phyloP scores from a whole-genome alignment of 2,888 invertebrate genomes.

The Drosophila barbarae region DNA sequence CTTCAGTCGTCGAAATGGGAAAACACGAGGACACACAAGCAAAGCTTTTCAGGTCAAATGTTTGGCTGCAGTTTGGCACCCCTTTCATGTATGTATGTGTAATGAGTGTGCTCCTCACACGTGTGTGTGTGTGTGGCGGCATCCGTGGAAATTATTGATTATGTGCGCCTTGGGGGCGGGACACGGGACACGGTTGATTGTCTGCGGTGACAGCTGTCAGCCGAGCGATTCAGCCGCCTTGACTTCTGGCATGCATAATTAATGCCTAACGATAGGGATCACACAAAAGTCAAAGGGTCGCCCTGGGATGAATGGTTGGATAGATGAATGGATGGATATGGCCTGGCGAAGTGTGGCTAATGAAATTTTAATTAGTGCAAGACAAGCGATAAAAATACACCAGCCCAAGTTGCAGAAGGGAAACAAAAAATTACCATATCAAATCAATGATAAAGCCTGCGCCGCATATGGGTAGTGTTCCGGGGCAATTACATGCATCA shows the following conservation, averaged over 20 bases:
- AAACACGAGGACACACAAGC: constrained; percentile 7
- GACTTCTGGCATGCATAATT: constrained; percentile 53
- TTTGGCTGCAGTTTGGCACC: constrained; percentile 20
- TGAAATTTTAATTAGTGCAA: constrained; percentile 72
- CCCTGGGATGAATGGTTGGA: constrained; percentile 5
- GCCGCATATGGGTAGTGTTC: constrained; percentile 35
- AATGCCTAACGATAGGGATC: constrained; percentile 36
- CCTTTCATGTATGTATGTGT: neutral
- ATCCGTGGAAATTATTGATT: constrained; percentile 54
- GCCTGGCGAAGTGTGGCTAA: constrained; percentile 53
- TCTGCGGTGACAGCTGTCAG: constrained; percentile 58
- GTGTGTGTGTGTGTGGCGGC: constrained; percentile 7
- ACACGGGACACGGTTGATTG: constrained; percentile 26
- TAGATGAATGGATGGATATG: constrained; percentile 8
- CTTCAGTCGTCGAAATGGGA: constrained; percentile 12
- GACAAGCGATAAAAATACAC: constrained; percentile 63
- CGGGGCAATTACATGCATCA: constrained; percentile 71
- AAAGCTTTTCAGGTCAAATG: constrained; percentile 26
- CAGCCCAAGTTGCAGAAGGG: constrained; percentile 2
- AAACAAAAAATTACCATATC: constrained; percentile 56
- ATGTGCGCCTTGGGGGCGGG: constrained; percentile 30
- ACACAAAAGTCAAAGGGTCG: constrained; percentile 39
- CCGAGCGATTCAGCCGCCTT: constrained; percentile 24
- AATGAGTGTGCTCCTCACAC: constrained; percentile 6
- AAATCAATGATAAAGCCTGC: constrained; percentile 35